These are phyloP conservation scores for Drosophila vallismaia DNA, from an alignment of 2,888 invertebrate genomes.

Conservation along the genomic window DNA sequence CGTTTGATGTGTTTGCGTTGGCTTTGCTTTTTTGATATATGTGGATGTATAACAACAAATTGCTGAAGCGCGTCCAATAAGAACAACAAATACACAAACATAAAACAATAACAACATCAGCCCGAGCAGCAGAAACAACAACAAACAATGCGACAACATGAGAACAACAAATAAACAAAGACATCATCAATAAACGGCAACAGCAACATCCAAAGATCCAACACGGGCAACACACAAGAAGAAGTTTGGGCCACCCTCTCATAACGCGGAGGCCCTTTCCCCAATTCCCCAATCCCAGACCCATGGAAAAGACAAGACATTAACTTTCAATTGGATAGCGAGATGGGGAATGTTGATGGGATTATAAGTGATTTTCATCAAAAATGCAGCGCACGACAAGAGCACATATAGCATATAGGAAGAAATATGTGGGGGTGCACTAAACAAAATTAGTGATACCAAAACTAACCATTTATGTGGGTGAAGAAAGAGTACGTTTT, in stretches of 20 bases:
- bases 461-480: too few species aligned
- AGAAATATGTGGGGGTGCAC: slow-evolving; percentile 8
- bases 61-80: slow-evolving; percentile 72
- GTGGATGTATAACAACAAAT: slow-evolving; percentile 70
- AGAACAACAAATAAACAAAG: slow-evolving; percentile 73
- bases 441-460: not conserved
- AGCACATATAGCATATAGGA: slow-evolving; percentile 40
- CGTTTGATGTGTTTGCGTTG: slow-evolving; percentile 75
- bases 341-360: slow-evolving; percentile 75
- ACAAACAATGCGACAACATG: slow-evolving; percentile 72
- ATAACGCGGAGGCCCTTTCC: not conserved
- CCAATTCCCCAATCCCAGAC: slow-evolving; percentile 3
- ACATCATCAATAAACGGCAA: slow-evolving; percentile 75
- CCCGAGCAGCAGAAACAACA: slow-evolving; percentile 40
- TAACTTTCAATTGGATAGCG: slow-evolving; percentile 51
- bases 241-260: slow-evolving; percentile 30
- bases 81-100: slow-evolving; percentile 65
- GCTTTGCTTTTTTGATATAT: slow-evolving; percentile 47
- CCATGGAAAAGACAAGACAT: slow-evolving; percentile 33
- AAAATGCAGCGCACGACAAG: slow-evolving; percentile 78
- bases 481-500: not conserved
- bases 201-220: slow-evolving; percentile 25
- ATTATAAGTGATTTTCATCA: slow-evolving; percentile 78
- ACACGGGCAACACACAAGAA: slow-evolving; percentile 57
- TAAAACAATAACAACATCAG: slow-evolving; percentile 49